Evolutionary conservation across 2,113 vertebrate genomes (phyloP).

Genomic region (Camelus dromedarius): DNA sequence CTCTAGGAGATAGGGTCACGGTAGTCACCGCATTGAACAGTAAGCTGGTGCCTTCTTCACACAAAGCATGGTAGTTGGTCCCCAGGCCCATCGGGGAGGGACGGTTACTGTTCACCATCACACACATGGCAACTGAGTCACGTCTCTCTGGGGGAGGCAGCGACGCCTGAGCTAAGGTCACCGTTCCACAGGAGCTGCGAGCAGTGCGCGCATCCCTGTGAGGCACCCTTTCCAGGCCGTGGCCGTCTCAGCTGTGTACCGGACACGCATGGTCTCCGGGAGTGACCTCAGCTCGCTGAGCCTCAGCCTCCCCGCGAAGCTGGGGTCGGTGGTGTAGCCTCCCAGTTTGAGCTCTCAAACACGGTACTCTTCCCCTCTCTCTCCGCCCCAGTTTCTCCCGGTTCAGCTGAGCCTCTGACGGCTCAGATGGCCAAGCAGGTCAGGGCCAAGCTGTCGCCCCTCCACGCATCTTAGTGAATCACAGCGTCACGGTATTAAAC

Average conservation of each 20-base stretch:
- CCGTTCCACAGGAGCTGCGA: neutral
- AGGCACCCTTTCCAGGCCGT: neutral
- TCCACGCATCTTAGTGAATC: neutral
- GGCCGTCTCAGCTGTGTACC: neutral
- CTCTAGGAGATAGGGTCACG: neutral
- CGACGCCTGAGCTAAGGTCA: too few relatives aligned
- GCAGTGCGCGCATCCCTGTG: neutral
- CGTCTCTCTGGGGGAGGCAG: neutral
- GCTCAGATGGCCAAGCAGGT: neutral
- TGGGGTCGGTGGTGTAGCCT: too few relatives aligned
- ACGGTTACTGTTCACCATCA: neutral
- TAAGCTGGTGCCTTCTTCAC: neutral
- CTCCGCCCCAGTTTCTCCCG: neutral
- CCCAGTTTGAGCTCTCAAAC: neutral
- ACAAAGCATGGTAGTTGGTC: neutral
- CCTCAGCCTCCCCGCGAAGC: neutral
- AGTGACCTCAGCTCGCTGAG: neutral
- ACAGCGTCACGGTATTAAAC: neutral
- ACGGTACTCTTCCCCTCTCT: neutral
- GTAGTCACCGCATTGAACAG: neutral
- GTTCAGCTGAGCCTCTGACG: neutral
- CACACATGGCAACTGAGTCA: too few relatives aligned
- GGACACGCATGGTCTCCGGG: rapidly evolving
- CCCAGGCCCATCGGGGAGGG: neutral
- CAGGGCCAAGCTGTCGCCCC: neutral